Percentiles rank a stretch among this genome's conserved stretches.
phyloP scores from a whole-genome alignment of 2,888 invertebrate species.

The Seira musarum region DNA sequence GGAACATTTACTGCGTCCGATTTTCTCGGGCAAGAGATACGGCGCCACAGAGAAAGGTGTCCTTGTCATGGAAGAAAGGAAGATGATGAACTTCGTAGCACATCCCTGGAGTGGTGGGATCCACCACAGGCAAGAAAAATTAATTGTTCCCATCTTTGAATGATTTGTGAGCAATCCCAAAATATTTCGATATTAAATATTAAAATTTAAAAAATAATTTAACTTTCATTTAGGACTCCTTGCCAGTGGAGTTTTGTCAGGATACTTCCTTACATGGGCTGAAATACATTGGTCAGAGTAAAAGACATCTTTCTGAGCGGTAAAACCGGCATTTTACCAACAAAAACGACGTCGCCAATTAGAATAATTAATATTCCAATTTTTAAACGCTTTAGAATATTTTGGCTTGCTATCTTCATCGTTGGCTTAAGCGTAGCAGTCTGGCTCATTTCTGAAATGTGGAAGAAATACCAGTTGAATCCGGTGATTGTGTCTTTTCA shows the following conservation, averaged over 20 bases:
- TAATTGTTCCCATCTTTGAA: too few species aligned
- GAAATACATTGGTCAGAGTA: conserved; percentile 61
- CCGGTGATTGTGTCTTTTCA: conserved; percentile 87
- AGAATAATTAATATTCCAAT: too few species aligned
- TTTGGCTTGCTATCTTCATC: conserved; percentile 63
- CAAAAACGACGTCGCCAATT: too few species aligned
- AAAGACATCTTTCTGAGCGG: conserved; percentile 63
- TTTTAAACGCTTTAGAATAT: too few species aligned
- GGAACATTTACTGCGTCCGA: not conserved
- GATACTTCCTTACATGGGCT: conserved; percentile 56
- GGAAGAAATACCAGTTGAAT: conserved; percentile 79
- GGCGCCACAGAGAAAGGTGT: not conserved
- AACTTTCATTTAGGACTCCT: too few species aligned
- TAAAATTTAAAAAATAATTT: too few species aligned
- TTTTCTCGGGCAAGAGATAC: not conserved
- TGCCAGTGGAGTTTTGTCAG: conserved; percentile 56
- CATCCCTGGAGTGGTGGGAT: conserved; percentile 25
- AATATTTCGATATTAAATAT: too few species aligned
- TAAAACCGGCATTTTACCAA: conserved; percentile 14
- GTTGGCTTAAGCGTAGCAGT: conserved; percentile 48
- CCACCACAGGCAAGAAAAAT: conserved; percentile 48
- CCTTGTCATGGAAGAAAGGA: not conserved
- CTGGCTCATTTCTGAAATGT: conserved; percentile 62
- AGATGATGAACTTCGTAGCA: not conserved
- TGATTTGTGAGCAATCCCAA: too few species aligned